phyloP scores from a whole-genome alignment of 2,113 vertebrate genomes.

The Campylomormyrus numenius region DNA sequence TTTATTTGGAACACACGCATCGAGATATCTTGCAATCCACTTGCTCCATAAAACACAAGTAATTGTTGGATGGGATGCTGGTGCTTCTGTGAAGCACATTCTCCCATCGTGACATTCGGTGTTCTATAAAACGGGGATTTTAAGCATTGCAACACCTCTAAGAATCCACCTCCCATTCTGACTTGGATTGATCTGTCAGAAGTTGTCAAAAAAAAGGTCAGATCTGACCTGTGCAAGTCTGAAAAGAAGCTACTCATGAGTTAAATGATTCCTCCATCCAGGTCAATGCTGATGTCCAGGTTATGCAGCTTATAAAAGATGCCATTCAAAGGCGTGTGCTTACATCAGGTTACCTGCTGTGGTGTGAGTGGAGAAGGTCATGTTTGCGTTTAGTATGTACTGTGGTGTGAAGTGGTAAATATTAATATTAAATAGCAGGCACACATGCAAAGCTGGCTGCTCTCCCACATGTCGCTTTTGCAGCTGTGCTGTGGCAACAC shows the following conservation, averaged over 20 bases:
- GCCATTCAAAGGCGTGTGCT: not conserved
- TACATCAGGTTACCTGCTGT: not conserved
- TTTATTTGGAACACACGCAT: not conserved
- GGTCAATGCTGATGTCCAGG: not conserved
- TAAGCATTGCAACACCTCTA: not conserved
- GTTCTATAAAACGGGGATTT: not conserved
- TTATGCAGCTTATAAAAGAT: not conserved
- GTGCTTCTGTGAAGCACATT: not conserved
- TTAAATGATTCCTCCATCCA: not conserved
- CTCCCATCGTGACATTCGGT: not conserved
- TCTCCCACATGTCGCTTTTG: not conserved
- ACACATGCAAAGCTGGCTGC: not conserved
- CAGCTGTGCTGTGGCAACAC: not conserved
- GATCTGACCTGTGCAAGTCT: not conserved
- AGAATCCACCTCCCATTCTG: not conserved
- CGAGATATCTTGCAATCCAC: not conserved
- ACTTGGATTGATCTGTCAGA: not conserved
- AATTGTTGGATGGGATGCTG: not conserved
- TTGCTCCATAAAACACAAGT: not conserved
- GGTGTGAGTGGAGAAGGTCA: not conserved
- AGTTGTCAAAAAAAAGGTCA: not conserved
- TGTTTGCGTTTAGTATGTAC: slow-evolving; percentile 6
- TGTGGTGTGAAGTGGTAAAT: slow-evolving; percentile 4
- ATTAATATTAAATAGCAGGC: not conserved
- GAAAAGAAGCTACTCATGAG: not conserved